Base-by-base conservation (phyloP, 2,113 vertebrate genomes). In the Atlantisia rogersi region DNA sequence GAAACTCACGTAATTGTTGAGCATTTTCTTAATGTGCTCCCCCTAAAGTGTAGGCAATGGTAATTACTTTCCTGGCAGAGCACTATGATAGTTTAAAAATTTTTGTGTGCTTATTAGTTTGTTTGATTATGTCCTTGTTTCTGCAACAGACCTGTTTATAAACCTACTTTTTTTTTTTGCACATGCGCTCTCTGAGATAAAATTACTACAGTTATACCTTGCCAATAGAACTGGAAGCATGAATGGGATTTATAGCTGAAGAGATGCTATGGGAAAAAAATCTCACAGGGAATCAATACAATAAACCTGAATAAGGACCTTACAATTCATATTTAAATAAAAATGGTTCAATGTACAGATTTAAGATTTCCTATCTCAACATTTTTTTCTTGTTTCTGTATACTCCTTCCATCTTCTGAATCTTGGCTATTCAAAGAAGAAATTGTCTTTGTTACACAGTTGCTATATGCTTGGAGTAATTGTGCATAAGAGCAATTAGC, bases 261-360 rank as follows among this genome's bases (percentile, higher is more conserved):
- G 50, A 77, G 15, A 44, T 69, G 7, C 1, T 55, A 9, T 16
- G 22, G 48, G 39, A 1, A 56, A 76, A 88, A 88, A 46, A 15
- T 63, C 4, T 4, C 5, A 11, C 11, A 28, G 17, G 16, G n/a
- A 78, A 63, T 55, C 28, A 73, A 39, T 15, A 44, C 6, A 50
- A 22, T 4, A 64, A 55, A 70, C 2, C 18, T 59, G 16, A 63
- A 67, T 28, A 31, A 42, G 19, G 21, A 81, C 5, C 2, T 15
- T 70, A 31, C 15, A 80, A 20, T 44, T 62, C 12, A 46, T 82
- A 52, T 35, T 74, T 77, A 8, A 94, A 64, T 62, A 60, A 91
- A 83, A 29, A 50, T 1, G 0, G 24, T 3, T 7, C 8, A 78
- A 67, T 16, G 1, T 29, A 3, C 4, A 5, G 71, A 50, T 46